Conservation (phyloP, 2,113 vertebrate genomes). For the Myiopsitta monachus region DNA sequence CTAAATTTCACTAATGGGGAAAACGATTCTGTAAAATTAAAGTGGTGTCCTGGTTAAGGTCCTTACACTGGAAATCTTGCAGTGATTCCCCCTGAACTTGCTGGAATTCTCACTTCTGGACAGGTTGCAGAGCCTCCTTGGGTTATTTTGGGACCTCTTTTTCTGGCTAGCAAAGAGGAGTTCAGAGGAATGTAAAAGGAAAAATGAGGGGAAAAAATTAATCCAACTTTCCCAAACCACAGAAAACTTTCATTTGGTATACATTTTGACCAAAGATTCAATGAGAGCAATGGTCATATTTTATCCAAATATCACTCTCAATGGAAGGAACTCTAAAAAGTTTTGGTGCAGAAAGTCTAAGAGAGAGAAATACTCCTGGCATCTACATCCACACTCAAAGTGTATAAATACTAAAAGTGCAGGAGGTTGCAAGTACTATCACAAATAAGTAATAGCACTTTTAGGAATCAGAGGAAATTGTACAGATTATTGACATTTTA, state of each 20-base stretch:
- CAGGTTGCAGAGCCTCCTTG: neutral
- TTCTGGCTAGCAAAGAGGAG: neutral
- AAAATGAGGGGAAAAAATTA: neutral
- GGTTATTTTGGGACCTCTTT: conserved; percentile 16
- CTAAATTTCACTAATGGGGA: neutral
- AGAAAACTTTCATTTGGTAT: conserved; percentile 15
- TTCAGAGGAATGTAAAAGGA: conserved; percentile 2
- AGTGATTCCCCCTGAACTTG: neutral
- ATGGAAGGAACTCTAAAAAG: neutral
- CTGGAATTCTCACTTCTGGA: neutral
- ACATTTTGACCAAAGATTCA: neutral
- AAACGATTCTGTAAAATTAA: neutral
- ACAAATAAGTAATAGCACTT: neutral
- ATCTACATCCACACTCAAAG: neutral
- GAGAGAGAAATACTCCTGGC: neutral
- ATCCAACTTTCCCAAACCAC: conserved; percentile 34
- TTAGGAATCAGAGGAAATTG: neutral
- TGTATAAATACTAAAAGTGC: neutral
- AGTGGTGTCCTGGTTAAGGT: neutral
- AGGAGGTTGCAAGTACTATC: neutral
- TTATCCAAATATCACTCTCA: neutral
- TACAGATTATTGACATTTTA: neutral
- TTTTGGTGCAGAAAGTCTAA: neutral
- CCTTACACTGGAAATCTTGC: neutral
- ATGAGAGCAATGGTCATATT: neutral